These are phyloP conservation scores for Scaptomyza polygonia DNA, from an alignment of 2,888 invertebrate species.

Conservation along the genomic window DNA sequence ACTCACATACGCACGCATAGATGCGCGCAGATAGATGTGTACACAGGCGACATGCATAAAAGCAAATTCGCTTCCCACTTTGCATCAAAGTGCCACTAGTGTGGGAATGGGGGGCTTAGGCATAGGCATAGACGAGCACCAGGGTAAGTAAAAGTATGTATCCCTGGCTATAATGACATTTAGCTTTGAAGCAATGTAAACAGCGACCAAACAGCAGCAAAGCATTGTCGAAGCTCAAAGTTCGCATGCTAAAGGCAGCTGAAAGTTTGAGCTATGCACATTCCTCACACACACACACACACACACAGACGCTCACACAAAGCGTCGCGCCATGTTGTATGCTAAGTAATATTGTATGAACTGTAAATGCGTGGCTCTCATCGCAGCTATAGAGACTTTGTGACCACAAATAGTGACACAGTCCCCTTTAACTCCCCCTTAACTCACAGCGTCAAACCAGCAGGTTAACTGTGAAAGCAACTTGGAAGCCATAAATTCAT, in stretches of 20 bases:
- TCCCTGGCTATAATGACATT: conserved; percentile 71
- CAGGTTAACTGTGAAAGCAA: conserved; percentile 64
- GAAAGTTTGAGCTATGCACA: conserved; percentile 60
- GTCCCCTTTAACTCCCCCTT: not conserved
- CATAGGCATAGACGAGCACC: not conserved
- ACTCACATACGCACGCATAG: conserved; percentile 24
- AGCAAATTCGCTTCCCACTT: conserved; percentile 65
- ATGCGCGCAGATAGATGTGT: conserved; percentile 56
- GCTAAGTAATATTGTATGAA: conserved; percentile 75
- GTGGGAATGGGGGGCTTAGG: not conserved
- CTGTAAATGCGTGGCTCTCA: conserved; percentile 57
- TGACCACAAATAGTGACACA: conserved; percentile 65
- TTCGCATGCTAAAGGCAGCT: conserved; percentile 68
- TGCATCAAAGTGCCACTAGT: conserved; percentile 56
- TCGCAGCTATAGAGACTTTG: conserved; percentile 43
- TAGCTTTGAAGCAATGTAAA: conserved; percentile 80
- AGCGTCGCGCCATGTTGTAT: conserved; percentile 50
- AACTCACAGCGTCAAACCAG: conserved; percentile 14
- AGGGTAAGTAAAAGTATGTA: not conserved
- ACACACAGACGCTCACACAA: conserved; percentile 21
- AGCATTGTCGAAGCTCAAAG: conserved; percentile 71
- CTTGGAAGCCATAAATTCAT: conserved; percentile 68
- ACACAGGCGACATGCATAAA: conserved; percentile 64
- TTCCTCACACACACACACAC: conserved; percentile 17
- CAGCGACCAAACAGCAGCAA: conserved; percentile 47